Evolutionary conservation across 2,113 vertebrate genomes (phyloP).

Genomic region (Charina bottae): DNA sequence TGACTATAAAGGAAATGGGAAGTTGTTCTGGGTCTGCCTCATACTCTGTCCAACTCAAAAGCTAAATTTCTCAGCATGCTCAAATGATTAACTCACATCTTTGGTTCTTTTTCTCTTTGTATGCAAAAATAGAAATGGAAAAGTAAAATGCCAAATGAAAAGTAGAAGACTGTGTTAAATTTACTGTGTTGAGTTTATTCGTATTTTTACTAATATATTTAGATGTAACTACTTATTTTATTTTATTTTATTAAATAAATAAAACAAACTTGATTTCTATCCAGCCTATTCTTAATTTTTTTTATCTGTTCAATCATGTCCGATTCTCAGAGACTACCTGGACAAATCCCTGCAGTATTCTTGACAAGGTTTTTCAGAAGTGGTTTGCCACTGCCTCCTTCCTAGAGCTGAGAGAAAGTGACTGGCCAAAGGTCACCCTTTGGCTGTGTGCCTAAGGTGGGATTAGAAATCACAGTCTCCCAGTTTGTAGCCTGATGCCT

Average conservation of each 20-base stretch:
- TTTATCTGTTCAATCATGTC: no score
- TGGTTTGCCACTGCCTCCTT: no score
- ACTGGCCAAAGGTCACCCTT: no score
- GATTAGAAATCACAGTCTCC: no score
- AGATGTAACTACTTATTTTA: neutral
- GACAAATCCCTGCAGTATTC: no score
- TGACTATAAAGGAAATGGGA: neutral
- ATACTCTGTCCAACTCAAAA: neutral
- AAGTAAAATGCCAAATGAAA: neutral
- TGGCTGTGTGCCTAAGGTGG: no score
- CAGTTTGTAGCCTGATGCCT: no score
- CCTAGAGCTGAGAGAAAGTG: no score
- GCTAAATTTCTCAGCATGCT: neutral
- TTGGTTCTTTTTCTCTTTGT: neutral
- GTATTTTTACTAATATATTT: neutral
- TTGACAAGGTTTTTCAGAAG: no score
- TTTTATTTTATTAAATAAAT: neutral
- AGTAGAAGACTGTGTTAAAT: neutral
- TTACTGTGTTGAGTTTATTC: no score
- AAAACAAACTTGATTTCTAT: neutral
- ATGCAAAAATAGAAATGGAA: neutral
- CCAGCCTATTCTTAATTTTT: no score
- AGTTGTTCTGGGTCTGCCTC: neutral
- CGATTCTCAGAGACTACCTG: no score
- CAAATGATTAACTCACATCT: neutral